Conservation (phyloP, 2,113 vertebrate species). For the Chionomys nivalis region DNA sequence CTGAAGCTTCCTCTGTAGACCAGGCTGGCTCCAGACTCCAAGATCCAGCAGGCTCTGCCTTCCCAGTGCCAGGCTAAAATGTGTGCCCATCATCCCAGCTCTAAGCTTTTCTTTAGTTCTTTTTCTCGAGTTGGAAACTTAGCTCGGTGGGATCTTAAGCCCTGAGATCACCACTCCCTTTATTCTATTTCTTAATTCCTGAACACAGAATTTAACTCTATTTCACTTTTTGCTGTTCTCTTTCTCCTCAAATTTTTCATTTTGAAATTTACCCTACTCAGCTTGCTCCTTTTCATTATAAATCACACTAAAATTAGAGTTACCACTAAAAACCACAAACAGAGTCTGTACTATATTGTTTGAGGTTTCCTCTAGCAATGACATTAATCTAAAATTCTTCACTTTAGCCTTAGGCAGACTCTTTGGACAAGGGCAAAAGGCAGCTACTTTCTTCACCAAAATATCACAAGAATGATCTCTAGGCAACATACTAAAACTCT, state of each 20-base stretch:
- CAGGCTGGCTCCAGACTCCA: neutral
- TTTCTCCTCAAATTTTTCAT: neutral
- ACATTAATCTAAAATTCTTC: neutral
- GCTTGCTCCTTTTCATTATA: neutral
- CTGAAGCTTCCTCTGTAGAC: neutral
- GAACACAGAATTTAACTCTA: neutral
- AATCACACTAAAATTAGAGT: neutral
- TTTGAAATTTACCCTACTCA: neutral
- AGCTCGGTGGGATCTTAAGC: too few species aligned
- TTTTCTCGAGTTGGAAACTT: too few species aligned
- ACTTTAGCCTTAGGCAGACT: neutral
- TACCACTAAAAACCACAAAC: neutral
- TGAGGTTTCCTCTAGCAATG: neutral
- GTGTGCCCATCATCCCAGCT: neutral
- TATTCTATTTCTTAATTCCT: neutral
- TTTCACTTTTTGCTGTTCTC: neutral
- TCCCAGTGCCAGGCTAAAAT: neutral
- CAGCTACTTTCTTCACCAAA: neutral
- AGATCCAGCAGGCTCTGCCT: neutral
- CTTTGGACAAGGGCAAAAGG: neutral
- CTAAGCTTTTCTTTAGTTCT: too few species aligned
- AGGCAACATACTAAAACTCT: neutral
- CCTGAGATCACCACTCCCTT: too few species aligned
- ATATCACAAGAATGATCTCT: neutral
- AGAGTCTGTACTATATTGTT: neutral